These are phyloP conservation scores for Intellagama lesueurii DNA, from an alignment of 2,797 vertebrate species.

Conservation along the genomic window DNA sequence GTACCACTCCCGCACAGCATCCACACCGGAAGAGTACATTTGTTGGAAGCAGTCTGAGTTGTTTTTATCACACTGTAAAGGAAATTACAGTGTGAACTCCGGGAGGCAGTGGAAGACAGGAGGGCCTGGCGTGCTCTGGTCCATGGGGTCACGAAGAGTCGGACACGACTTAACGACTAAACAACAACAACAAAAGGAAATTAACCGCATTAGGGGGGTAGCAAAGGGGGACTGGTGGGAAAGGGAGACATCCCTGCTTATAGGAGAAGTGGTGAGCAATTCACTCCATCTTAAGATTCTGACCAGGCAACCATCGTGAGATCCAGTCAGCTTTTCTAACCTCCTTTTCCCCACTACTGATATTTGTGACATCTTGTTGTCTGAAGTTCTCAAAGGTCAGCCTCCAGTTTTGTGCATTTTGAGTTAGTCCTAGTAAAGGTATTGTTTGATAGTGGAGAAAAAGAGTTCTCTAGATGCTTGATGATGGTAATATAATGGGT, in stretches of 20 bases:
- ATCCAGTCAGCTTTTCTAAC: not conserved
- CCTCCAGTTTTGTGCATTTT: not conserved
- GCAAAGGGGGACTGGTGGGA: not conserved
- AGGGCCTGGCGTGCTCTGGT: too few relatives aligned
- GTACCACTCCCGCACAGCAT: slow-evolving; percentile 84
- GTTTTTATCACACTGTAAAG: slow-evolving; percentile 78
- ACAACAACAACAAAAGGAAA: too few relatives aligned
- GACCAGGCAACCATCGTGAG: not conserved
- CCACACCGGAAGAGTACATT: slow-evolving; percentile 82
- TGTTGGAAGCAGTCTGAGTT: slow-evolving; percentile 82
- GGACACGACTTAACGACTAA: too few relatives aligned
- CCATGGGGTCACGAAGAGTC: too few relatives aligned
- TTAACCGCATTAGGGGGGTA: slow-evolving; percentile 1
- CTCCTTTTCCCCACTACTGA: too few relatives aligned
- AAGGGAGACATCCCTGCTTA: not conserved
- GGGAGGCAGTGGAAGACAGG: too few relatives aligned
- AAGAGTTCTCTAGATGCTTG: not conserved
- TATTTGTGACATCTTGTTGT: not conserved
- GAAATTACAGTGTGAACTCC: too few relatives aligned
- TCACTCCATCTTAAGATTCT: not conserved
- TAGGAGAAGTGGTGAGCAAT: not conserved
- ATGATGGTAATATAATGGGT: not conserved
- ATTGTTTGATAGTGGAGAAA: not conserved
- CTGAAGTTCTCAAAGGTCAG: not conserved
- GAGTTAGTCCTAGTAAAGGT: not conserved